Base-by-base conservation (phyloP, 2,113 vertebrate species). In the Caracal caracal region DNA sequence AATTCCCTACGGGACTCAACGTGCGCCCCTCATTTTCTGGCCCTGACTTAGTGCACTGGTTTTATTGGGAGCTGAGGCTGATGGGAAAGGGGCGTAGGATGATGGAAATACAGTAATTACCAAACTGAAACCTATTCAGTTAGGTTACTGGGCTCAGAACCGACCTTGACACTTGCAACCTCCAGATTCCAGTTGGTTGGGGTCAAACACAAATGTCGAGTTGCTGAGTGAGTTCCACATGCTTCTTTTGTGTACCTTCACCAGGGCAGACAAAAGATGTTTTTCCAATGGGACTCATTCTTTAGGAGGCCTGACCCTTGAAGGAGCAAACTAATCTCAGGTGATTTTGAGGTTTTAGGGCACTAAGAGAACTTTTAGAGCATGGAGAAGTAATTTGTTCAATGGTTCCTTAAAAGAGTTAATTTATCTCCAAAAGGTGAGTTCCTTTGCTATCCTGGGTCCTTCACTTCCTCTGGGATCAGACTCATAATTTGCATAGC, bases 401-500 rank as follows among this genome's bases (percentile, higher is more conserved):
- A 94, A 71, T 95, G 91, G 93, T 93, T 93, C 30, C 85, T 95
- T 96, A 95, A 94, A 97, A 97, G 93, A 96, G 92, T 96, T 95
- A 92, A 90, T 98, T 97, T 95, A 95, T 93, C 85, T 96, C 94
- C 93, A 89, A 89, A 97, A 97, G 96, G 88, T 94, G 93, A 97
- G 88, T 88, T 88, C 70, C 51, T 96, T 97, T 96, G 87, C 89
- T 68, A 63, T 65, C 63, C 3, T 3, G 22, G 82, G 90, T 65
- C 61, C 35, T 93, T 81, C 37, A 82, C 81, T 95, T 93, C 93
- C 88, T 94, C 79, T 83, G 79, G 75, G 91, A 93, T 82, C 80
- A 86, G 96, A 76, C 85, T 91, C 24, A 33, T 80, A 97, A 97
- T 97, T 98, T 98, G 94, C 97, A 97, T 96, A 98, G 96, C 82